phyloP scores from a whole-genome alignment of 2,113 vertebrate genomes.

The Melanerpes aurifrons region DNA sequence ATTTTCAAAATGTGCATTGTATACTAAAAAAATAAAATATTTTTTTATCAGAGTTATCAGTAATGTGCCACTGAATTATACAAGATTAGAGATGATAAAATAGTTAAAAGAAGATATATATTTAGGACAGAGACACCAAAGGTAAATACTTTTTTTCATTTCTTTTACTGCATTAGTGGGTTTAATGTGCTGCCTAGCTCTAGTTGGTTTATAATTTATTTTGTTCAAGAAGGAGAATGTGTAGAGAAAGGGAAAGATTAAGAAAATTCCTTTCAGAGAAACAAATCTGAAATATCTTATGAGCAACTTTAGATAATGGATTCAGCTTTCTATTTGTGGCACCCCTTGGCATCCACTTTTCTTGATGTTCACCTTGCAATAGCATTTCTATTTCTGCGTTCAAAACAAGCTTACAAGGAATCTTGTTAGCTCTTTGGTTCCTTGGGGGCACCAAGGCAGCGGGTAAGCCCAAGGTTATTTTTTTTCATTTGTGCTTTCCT shows the following conservation, averaged over 20 bases:
- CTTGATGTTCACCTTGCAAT: background rate
- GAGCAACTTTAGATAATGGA: background rate
- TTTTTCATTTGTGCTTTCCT: background rate
- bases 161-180: background rate
- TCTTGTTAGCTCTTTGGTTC: background rate
- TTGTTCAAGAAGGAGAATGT: background rate
- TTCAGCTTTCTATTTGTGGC: constrained; percentile 26
- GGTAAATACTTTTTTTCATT: background rate
- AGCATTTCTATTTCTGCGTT: background rate
- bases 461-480: background rate
- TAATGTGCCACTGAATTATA: background rate
- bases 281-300: background rate
- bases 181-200: background rate
- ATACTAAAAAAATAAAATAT: background rate
- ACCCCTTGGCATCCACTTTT: background rate
- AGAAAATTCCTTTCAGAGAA: background rate
- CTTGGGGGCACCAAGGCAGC: background rate
- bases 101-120: background rate
- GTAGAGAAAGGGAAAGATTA: background rate
- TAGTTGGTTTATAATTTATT: background rate
- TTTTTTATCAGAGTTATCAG: background rate
- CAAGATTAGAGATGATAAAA: background rate
- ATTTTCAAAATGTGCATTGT: background rate
- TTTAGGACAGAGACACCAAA: background rate
- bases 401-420: background rate